Percentiles rank a stretch among this genome's conserved stretches.
These are phyloP conservation scores for Girardinichthys multiradiatus DNA, from an alignment of 2,113 vertebrate species.

Conservation along the genomic window DNA sequence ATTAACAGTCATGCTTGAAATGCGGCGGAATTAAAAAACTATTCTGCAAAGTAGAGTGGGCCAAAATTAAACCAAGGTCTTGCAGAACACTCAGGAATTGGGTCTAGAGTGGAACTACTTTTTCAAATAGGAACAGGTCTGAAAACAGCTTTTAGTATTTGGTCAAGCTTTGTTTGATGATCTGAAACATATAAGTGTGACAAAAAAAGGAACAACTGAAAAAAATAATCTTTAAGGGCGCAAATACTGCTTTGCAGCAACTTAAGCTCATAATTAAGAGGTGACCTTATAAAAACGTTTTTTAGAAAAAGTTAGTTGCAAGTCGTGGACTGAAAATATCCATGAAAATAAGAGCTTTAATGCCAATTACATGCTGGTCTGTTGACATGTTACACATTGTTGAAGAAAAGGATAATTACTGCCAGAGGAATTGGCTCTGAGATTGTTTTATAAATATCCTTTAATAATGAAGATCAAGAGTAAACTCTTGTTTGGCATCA, in stretches of 20 bases:
- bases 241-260: too few relatives aligned
- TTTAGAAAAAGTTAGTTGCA: neutral
- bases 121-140: neutral
- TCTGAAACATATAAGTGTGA: too few relatives aligned
- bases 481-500: neutral
- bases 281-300: neutral
- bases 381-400: too few relatives aligned
- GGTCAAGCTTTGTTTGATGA: too few relatives aligned
- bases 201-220: too few relatives aligned
- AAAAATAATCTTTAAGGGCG: too few relatives aligned
- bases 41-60: too few relatives aligned
- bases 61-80: too few relatives aligned
- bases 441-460: accelerated
- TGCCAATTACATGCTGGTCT: neutral
- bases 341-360: neutral
- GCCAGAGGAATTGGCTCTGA: too few relatives aligned
- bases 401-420: too few relatives aligned
- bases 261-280: too few relatives aligned
- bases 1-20: neutral
- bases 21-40: too few relatives aligned
- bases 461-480: neutral
- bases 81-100: neutral
- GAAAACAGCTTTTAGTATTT: neutral
- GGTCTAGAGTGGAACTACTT: neutral
- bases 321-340: neutral